Percentiles rank a stretch among this genome's conserved stretches.
phyloP scores from a whole-genome alignment of 2,797 vertebrate species.

The Xenops minutus region DNA sequence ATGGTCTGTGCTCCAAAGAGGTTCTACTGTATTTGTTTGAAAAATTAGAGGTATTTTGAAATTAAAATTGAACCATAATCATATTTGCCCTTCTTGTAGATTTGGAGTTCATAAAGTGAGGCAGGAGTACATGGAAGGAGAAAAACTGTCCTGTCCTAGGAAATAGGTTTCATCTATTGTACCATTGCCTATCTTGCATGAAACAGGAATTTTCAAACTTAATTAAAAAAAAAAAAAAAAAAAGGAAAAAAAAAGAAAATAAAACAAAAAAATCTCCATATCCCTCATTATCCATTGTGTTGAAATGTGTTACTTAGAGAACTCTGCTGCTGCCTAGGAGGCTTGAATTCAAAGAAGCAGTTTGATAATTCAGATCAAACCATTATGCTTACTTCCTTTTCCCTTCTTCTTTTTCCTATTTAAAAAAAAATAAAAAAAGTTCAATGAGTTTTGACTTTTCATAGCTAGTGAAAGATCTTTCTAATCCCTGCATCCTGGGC shows the following conservation, averaged over 20 bases:
- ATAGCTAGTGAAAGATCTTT: background rate
- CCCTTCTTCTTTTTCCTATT: background rate
- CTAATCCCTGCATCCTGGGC: background rate
- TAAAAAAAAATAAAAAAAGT: background rate
- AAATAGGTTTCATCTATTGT: background rate
- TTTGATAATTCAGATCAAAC: background rate
- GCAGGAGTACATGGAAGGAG: background rate
- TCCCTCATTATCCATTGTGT: rapidly evolving
- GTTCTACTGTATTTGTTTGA: background rate
- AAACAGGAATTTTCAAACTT: background rate
- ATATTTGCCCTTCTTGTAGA: background rate
- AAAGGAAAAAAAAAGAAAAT: background rate
- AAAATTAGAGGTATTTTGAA: background rate
- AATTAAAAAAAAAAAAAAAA: background rate
- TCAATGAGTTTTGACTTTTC: background rate
- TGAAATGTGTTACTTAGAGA: background rate
- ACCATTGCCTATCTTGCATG: background rate
- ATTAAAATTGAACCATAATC: background rate
- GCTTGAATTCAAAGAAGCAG: background rate
- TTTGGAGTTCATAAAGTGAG: background rate
- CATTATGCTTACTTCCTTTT: background rate
- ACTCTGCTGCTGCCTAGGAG: background rate
- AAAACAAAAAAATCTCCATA: background rate
- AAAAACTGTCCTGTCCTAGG: background rate
- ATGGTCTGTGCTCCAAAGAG: background rate